phyloP scores from a whole-genome alignment of 2,888 invertebrate genomes.

The Prosopocoilus inquinatus region DNA sequence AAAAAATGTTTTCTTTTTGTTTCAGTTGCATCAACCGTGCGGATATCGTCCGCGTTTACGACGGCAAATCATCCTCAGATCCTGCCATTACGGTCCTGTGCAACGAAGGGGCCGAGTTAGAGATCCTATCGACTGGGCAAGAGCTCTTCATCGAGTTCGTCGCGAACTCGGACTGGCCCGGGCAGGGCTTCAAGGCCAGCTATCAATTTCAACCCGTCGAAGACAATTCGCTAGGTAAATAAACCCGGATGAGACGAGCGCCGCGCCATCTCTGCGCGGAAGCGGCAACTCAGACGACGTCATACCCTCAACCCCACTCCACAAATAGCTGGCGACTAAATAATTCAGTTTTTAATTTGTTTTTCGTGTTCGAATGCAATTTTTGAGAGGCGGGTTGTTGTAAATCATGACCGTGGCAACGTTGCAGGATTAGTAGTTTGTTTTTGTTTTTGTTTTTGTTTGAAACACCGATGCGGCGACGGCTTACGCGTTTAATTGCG shows the following conservation, averaged over 20 bases:
- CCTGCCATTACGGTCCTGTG: slow-evolving; percentile 81
- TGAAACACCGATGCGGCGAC: no score
- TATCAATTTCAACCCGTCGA: slow-evolving; percentile 70
- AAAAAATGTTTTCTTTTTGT: slow-evolving; percentile 37
- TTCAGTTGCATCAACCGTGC: slow-evolving; percentile 77
- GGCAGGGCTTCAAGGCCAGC: slow-evolving; percentile 75
- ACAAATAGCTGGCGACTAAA: neutral
- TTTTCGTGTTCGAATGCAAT: neutral
- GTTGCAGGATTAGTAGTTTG: no score
- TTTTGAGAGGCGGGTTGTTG: no score
- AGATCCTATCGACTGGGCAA: slow-evolving; percentile 80
- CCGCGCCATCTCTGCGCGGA: no score
- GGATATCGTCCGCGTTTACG: slow-evolving; percentile 83
- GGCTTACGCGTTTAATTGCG: no score
- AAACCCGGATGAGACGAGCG: neutral
- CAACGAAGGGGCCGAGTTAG: slow-evolving; percentile 74
- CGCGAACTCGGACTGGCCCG: slow-evolving; percentile 76
- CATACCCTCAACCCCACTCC: no score
- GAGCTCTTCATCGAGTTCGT: slow-evolving; percentile 82
- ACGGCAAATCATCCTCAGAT: slow-evolving; percentile 70
- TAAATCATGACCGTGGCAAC: no score
- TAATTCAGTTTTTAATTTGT: neutral
- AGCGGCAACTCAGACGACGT: no score
- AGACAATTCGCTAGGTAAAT: slow-evolving; percentile 47
- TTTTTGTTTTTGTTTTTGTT: no score